Evolutionary conservation across 2,888 invertebrate species (phyloP).

Genomic region (Patella caerulea): DNA sequence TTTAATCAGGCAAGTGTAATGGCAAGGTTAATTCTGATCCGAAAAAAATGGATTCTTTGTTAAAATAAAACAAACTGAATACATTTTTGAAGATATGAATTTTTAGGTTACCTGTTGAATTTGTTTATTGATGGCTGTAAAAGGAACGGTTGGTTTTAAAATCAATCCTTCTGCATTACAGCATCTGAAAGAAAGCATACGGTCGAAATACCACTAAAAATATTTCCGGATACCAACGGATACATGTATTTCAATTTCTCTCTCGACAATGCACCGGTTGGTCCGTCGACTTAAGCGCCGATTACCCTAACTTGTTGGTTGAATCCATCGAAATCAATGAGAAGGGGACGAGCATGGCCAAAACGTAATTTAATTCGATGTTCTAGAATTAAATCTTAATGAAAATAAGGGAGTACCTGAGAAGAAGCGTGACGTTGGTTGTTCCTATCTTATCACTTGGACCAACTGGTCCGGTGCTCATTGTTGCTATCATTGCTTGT

Average conservation of each 20-base stretch:
- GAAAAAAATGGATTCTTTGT: not conserved
- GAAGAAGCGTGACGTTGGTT: slow-evolving; percentile 43
- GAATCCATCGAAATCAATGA: too few species aligned
- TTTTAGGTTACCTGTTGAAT: not conserved
- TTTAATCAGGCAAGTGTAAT: too few species aligned
- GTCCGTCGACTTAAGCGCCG: too few species aligned
- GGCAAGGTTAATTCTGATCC: too few species aligned
- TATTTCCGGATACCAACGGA: too few species aligned
- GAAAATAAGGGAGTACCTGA: slow-evolving; percentile 40
- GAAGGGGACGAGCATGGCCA: too few species aligned
- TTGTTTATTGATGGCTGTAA: slow-evolving; percentile 42
- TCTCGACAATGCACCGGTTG: too few species aligned
- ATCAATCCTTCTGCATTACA: slow-evolving; percentile 43
- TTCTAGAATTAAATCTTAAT: not conserved
- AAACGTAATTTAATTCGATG: too few species aligned
- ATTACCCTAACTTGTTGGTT: too few species aligned
- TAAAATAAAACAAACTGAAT: slow-evolving; percentile 36
- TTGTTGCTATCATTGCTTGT: slow-evolving; percentile 45
- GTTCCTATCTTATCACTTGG: slow-evolving; percentile 49
- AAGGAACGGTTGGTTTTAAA: slow-evolving; percentile 45
- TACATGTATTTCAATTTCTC: too few species aligned
- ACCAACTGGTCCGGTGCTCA: slow-evolving; percentile 58
- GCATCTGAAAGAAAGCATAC: slow-evolving; percentile 29
- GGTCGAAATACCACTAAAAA: too few species aligned
- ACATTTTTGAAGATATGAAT: slow-evolving; percentile 28